Percentiles rank a stretch among this genome's conserved stretches.
Conservation (phyloP, 2,888 invertebrate species). For the Arrhopalites spinosus region DNA sequence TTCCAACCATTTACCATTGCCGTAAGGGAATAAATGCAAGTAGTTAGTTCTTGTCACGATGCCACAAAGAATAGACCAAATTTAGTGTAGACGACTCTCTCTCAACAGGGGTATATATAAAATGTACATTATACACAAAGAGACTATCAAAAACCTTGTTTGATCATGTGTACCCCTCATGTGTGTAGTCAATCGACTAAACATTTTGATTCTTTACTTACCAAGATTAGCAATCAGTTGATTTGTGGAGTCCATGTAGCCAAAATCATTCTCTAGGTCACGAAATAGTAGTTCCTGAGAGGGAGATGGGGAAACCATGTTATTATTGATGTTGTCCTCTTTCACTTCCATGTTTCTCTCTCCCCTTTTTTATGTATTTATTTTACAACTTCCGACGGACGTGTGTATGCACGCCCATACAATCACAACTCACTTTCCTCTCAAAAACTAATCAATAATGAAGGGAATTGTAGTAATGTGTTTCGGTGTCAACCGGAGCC, state of each 20-base stretch:
- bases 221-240: constrained; percentile 52
- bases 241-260: constrained; percentile 33
- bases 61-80: neutral
- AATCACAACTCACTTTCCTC: neutral
- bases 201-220: constrained; percentile 33
- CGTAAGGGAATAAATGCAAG: constrained; percentile 3
- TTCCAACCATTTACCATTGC: neutral
- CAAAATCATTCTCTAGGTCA: constrained; percentile 23
- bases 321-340: constrained; percentile 5
- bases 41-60: constrained; percentile 32
- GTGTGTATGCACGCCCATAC: neutral
- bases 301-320: neutral
- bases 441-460: constrained; percentile 17
- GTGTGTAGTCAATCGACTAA: constrained; percentile 38
- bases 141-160: neutral
- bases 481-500: no score
- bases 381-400: neutral
- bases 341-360: constrained; percentile 8
- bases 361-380: neutral
- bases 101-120: neutral
- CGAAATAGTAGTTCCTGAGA: constrained; percentile 27
- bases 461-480: neutral
- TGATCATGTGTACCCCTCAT: neutral
- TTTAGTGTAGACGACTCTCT: no score
- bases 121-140: neutral